Conservation (phyloP, 2,113 vertebrate genomes). For the Oreotrochilus melanogaster region DNA sequence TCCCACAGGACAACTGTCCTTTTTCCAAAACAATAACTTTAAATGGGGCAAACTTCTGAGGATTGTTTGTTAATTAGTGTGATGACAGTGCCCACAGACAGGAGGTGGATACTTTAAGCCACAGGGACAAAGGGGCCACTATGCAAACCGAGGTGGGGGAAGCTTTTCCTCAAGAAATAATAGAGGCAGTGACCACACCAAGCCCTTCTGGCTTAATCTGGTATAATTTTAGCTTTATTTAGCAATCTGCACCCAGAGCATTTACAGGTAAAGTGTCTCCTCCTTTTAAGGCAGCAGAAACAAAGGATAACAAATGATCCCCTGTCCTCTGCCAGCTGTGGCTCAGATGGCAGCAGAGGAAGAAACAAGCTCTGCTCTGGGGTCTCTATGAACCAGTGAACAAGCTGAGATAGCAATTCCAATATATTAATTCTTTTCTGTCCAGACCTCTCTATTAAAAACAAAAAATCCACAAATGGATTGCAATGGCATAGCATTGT, state of each 20-base stretch:
- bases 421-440: neutral
- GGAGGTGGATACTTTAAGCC: neutral
- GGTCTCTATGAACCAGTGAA: neutral
- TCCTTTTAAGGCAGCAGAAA: neutral
- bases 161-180: neutral
- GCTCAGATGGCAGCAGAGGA: neutral
- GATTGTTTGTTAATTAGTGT: neutral
- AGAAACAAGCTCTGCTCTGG: neutral
- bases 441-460: neutral
- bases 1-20: neutral
- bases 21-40: neutral
- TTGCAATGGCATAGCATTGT: neutral
- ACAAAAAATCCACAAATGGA: neutral
- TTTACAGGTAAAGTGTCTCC: neutral
- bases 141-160: neutral
- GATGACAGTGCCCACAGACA: neutral
- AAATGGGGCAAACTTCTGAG: neutral
- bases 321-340: accelerated
- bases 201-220: neutral
- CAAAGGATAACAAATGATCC: neutral
- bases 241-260: neutral
- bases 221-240: neutral
- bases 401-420: neutral
- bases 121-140: neutral
- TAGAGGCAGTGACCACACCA: neutral